These are phyloP conservation scores for Ridgeia piscesae DNA, from an alignment of 1,140 invertebrate species.

Conservation along the genomic window DNA sequence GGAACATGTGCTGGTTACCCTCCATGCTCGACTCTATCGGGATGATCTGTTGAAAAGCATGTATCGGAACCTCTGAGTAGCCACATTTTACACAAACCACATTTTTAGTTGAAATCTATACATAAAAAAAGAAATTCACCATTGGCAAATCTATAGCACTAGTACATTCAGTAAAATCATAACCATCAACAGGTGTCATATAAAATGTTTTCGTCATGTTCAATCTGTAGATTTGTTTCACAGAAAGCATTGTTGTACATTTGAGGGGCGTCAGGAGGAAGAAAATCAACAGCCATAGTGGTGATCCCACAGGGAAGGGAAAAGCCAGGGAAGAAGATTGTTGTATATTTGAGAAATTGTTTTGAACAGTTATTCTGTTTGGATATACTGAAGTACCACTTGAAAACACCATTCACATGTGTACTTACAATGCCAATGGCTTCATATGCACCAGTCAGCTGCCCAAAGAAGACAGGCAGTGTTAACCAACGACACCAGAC, in stretches of 20 bases:
- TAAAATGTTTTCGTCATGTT: no score
- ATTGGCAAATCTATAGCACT: neutral
- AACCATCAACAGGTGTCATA: neutral
- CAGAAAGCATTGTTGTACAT: neutral
- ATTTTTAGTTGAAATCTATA: neutral
- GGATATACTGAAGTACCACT: neutral
- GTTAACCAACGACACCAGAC: conserved; percentile 34
- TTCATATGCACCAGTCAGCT: conserved; percentile 50
- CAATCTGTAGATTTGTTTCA: neutral
- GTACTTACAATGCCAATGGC: conserved; percentile 52
- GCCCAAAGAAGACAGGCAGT: conserved; percentile 52
- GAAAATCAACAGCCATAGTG: no score
- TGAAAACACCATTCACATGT: neutral
- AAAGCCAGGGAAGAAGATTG: no score
- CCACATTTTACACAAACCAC: neutral
- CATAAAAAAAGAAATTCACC: neutral
- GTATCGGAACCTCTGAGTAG: neutral
- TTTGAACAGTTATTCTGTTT: neutral
- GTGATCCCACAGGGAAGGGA: no score
- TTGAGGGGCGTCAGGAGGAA: no score
- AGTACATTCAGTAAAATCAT: neutral
- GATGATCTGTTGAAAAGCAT: conserved; percentile 39
- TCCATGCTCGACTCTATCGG: conserved; percentile 55
- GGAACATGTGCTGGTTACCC: conserved; percentile 51
- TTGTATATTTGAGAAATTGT: neutral